Conservation (phyloP, 2,113 vertebrate genomes). For the Carettochelys insculpta region DNA sequence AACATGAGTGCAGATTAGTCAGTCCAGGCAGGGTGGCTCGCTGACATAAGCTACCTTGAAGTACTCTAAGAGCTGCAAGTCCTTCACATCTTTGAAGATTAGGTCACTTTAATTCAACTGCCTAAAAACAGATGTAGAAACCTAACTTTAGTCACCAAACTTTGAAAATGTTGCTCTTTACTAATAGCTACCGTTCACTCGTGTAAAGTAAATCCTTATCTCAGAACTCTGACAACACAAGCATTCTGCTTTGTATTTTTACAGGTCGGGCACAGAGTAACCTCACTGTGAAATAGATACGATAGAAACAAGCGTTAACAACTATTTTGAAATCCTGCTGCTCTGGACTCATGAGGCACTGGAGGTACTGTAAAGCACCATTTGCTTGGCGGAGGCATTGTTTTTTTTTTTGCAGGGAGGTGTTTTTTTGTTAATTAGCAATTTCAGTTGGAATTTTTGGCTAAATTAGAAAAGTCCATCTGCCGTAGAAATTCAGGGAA, state of each 20-base stretch:
- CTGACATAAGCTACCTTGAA: too few species aligned
- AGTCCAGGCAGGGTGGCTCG: too few species aligned
- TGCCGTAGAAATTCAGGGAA: neutral
- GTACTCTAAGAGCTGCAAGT: neutral
- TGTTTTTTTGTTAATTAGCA: neutral
- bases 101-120: neutral
- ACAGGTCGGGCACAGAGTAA: neutral
- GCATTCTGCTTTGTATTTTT: neutral
- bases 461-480: neutral
- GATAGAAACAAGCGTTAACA: neutral
- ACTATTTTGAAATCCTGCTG: neutral
- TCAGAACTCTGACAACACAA: neutral
- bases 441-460: neutral
- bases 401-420: too few species aligned
- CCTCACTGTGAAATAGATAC: neutral
- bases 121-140: neutral
- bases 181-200: neutral
- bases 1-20: too few species aligned
- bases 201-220: neutral
- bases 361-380: neutral
- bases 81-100: neutral
- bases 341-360: neutral
- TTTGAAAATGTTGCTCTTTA: neutral
- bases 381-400: too few species aligned
- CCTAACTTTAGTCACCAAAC: neutral